Conservation (phyloP, 2,888 invertebrate species). For the Thysanoteuthis rhombus region DNA sequence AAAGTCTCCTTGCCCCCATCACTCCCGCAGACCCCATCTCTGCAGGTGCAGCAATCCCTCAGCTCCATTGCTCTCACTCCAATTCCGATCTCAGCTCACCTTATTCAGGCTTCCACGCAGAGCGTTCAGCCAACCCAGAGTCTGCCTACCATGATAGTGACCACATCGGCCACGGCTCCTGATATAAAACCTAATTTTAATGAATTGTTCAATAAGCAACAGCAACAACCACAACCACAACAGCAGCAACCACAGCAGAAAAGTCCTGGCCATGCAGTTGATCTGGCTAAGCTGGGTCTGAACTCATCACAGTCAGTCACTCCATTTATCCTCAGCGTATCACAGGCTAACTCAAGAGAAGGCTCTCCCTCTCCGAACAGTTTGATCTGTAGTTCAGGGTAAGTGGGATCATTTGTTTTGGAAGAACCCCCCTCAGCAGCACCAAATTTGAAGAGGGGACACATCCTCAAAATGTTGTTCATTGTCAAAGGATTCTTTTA, state of each 20-base stretch:
- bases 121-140: constrained; percentile 38
- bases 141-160: constrained; percentile 46
- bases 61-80: constrained; percentile 37
- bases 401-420: not conserved
- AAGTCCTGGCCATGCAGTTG: constrained; percentile 16
- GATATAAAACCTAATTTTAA: constrained; percentile 27
- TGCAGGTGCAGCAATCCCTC: constrained; percentile 33
- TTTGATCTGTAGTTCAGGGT: constrained; percentile 23
- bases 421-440: not conserved
- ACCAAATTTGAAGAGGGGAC: not conserved
- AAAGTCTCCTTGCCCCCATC: constrained; percentile 20
- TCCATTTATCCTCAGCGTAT: constrained; percentile 16
- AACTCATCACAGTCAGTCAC: not conserved
- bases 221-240: not conserved
- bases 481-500: no score
- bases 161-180: constrained; percentile 34
- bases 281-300: not conserved
- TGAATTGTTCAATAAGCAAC: constrained; percentile 19
- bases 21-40: constrained; percentile 29
- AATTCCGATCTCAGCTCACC: constrained; percentile 50
- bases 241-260: not conserved
- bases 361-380: constrained; percentile 23
- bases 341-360: not conserved
- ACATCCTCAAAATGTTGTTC: no score
- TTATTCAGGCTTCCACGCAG: constrained; percentile 40